Conservation (phyloP, 2,797 vertebrate genomes). For the Paramormyrops hopkinsi region DNA sequence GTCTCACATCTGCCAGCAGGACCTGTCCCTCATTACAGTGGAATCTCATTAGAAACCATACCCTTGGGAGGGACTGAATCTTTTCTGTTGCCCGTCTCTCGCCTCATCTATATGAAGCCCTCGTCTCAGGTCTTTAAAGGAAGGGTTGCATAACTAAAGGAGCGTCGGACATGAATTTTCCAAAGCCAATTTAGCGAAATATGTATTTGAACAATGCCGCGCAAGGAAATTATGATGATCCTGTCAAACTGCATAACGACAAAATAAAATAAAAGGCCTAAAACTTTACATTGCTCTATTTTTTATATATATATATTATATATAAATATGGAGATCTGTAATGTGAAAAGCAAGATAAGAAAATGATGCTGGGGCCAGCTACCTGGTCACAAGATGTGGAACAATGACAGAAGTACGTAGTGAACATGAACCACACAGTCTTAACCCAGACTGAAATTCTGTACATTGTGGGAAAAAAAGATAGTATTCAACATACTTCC, state of each 20-base stretch:
- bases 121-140: constrained; percentile 10
- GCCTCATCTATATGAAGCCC: constrained; percentile 23
- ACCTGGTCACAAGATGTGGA: background rate
- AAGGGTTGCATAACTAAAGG: constrained; percentile 16
- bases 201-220: constrained; percentile 5
- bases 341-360: background rate
- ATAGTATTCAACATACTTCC: background rate
- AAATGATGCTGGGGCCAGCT: background rate
- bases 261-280: background rate
- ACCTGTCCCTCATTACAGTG: constrained; percentile 30
- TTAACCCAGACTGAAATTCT: background rate
- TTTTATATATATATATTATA: background rate
- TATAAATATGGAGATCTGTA: background rate
- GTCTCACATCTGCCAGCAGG: constrained; percentile 28
- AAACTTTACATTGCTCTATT: constrained; percentile 2
- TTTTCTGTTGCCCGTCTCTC: background rate
- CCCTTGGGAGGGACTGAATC: constrained; percentile 19
- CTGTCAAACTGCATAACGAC: background rate
- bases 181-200: constrained; percentile 13
- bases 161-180: constrained; percentile 13
- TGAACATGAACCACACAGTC: background rate
- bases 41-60: constrained; percentile 29
- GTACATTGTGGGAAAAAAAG: background rate
- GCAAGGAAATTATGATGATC: constrained; percentile 7
- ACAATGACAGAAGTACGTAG: background rate